Evolutionary conservation across 2,113 vertebrate genomes (phyloP).

Genomic region (Chloropsis hardwickii): DNA sequence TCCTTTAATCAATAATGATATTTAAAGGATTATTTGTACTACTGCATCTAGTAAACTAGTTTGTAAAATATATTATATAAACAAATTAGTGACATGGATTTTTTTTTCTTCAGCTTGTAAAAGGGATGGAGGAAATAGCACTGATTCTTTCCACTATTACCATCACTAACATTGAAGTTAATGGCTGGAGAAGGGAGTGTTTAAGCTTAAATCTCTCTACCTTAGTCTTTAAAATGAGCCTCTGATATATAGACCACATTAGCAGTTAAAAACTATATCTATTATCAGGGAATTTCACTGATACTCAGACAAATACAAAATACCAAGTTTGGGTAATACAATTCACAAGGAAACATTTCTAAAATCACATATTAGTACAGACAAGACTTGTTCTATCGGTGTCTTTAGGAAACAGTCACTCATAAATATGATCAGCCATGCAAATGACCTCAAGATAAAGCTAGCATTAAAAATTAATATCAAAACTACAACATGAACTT

Average conservation of each 20-base stretch:
- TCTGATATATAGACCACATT: neutral
- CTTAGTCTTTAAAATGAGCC: neutral
- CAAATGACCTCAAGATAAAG: neutral
- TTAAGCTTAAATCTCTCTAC: neutral
- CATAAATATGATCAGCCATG: neutral
- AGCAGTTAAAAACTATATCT: neutral
- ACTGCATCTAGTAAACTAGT: neutral
- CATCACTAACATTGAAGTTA: neutral
- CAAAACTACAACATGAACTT: neutral
- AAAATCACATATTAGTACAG: neutral
- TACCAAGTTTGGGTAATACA: neutral
- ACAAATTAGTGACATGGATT: slow-evolving; percentile 27
- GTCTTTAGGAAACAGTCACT: neutral
- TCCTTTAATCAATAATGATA: neutral
- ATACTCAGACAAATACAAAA: neutral
- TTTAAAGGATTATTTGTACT: neutral
- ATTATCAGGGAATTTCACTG: neutral
- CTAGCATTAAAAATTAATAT: slow-evolving; percentile 19
- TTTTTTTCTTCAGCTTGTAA: neutral
- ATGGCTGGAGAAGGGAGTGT: neutral
- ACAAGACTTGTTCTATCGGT: neutral
- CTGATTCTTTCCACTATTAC: slow-evolving; percentile 4
- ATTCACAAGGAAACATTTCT: neutral
- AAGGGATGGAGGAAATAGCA: neutral
- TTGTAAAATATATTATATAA: neutral